A percentile compares a stretch with the other conserved stretches of the same genome.
These are phyloP conservation scores for Papilio glaucus DNA, from an alignment of 1,140 invertebrate species.

Conservation along the genomic window DNA sequence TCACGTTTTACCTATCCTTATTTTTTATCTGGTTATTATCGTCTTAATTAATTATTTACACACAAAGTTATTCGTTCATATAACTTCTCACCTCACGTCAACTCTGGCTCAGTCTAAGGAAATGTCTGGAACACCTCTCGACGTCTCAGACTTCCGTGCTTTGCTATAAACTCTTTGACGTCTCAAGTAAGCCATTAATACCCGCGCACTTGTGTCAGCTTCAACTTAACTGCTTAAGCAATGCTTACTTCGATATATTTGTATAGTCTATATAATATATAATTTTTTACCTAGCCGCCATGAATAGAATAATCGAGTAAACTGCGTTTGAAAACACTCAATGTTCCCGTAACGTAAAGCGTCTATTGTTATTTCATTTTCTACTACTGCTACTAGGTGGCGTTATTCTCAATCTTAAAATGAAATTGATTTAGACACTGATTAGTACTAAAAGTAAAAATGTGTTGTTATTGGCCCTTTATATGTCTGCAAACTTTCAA, in stretches of 20 bases:
- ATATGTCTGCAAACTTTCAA: no score
- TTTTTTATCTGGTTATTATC: neutral
- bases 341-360: no score
- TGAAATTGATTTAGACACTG: no score
- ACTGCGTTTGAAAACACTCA: no score
- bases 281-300: no score
- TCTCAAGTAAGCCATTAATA: slow-evolving; percentile 20
- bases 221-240: slow-evolving; percentile 16
- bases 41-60: neutral
- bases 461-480: no score
- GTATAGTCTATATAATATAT: neutral
- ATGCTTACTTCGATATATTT: neutral
- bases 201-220: neutral
- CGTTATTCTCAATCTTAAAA: no score
- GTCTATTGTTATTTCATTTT: no score
- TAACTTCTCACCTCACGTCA: neutral
- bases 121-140: slow-evolving; percentile 7
- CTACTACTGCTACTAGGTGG: no score
- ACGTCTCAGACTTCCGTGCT: neutral
- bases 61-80: neutral
- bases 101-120: neutral
- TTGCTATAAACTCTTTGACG: slow-evolving; percentile 3
- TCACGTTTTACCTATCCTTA: no score
- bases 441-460: no score
- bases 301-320: no score